A percentile compares a stretch with the other conserved stretches of the same genome.
phyloP scores from a whole-genome alignment of 1,140 invertebrate genomes.

The Chrysopa pallens region DNA sequence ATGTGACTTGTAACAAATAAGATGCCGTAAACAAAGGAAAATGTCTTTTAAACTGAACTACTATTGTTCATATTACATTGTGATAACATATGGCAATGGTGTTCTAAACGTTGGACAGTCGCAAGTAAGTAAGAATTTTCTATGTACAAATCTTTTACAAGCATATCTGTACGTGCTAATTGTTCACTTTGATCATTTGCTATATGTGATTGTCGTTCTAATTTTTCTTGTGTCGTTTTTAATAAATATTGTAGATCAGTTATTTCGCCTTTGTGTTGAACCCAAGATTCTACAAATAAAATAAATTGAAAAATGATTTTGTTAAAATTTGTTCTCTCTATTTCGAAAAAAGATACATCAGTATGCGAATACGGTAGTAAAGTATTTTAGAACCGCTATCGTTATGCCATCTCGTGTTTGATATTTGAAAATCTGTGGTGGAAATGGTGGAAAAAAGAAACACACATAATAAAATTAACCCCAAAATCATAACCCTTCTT shows the following conservation, averaged over 20 bases:
- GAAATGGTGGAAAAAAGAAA: too few relatives aligned
- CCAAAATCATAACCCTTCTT: too few relatives aligned
- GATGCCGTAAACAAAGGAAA: too few relatives aligned
- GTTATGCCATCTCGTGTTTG: too few relatives aligned
- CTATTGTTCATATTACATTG: constrained; percentile 9
- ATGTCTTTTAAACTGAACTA: neutral
- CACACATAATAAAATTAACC: too few relatives aligned
- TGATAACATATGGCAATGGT: constrained; percentile 30
- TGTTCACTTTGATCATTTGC: constrained; percentile 35
- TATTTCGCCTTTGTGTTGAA: constrained; percentile 39
- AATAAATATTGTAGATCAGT: constrained; percentile 35
- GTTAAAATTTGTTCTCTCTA: too few relatives aligned
- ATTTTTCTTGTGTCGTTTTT: constrained; percentile 34
- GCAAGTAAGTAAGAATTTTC: constrained; percentile 56
- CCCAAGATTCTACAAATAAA: constrained; percentile 33
- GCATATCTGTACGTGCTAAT: constrained; percentile 47
- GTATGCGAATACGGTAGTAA: too few relatives aligned
- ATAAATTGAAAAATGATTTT: constrained; percentile 1
- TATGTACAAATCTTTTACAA: constrained; percentile 62
- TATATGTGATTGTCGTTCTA: constrained; percentile 40
- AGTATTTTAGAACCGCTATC: too few relatives aligned
- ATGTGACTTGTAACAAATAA: too few relatives aligned
- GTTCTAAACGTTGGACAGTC: constrained; percentile 40
- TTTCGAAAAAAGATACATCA: too few relatives aligned
- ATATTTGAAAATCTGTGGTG: too few relatives aligned